Conservation (phyloP, 2,113 vertebrate species). For the Anoura caudifer region DNA sequence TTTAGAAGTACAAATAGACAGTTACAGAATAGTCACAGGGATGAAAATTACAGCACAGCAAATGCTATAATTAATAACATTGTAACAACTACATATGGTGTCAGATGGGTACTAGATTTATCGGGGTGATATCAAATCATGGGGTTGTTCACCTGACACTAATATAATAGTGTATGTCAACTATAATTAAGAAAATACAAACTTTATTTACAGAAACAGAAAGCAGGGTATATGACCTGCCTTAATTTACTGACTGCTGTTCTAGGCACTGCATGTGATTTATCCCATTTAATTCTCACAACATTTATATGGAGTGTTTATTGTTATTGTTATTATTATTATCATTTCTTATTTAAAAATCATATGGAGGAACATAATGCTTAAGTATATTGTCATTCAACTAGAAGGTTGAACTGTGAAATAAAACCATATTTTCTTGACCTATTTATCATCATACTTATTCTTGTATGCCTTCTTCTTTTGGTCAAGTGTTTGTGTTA, state of each 20-base stretch:
- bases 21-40: neutral
- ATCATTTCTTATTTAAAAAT: neutral
- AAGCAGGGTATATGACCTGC: neutral
- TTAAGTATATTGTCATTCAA: neutral
- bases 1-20: neutral
- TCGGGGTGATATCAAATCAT: neutral
- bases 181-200: neutral
- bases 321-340: neutral
- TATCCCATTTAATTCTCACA: neutral
- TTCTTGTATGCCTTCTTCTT: neutral
- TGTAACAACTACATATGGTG: neutral
- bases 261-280: neutral
- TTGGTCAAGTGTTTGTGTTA: neutral
- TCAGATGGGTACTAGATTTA: neutral
- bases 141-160: neutral
- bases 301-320: neutral
- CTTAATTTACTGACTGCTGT: neutral
- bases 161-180: neutral
- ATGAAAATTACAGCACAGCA: neutral
- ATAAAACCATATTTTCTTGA: neutral
- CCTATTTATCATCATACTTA: neutral
- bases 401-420: neutral
- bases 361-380: neutral
- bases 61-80: neutral
- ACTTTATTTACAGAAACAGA: neutral